Evolutionary conservation across 1,140 invertebrate genomes (phyloP).

Genomic region (Zaprionus tsacasi): DNA sequence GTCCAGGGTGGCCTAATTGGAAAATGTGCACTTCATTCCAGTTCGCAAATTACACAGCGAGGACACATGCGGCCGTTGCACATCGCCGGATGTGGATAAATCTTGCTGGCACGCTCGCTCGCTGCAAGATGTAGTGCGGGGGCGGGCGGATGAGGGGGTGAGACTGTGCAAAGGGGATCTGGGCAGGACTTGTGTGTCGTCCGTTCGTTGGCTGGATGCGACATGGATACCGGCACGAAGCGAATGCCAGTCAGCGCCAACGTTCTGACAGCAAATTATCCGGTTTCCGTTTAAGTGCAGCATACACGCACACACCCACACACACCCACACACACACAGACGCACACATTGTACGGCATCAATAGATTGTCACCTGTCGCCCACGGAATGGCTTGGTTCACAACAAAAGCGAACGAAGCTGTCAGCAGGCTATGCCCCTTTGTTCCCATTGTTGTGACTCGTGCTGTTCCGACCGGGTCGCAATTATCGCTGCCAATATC

Average conservation of each 20-base stretch:
- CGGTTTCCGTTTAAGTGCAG: constrained; percentile 38
- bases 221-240: constrained; percentile 4
- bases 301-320: background rate
- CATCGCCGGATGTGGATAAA: constrained; percentile 7
- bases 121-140: background rate
- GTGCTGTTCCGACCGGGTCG: constrained; percentile 9
- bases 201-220: background rate
- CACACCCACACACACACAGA: background rate
- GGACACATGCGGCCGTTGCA: background rate
- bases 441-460: constrained; percentile 15
- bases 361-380: constrained; percentile 17
- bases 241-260: constrained; percentile 5
- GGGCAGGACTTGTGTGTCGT: background rate
- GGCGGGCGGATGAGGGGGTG: background rate
- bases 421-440: constrained; percentile 3
- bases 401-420: constrained; percentile 26
- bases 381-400: background rate
- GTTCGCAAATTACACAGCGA: background rate
- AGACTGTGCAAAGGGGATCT: background rate
- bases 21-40: constrained; percentile 29
- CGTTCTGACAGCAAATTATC: constrained; percentile 40
- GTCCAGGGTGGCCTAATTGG: constrained; percentile 25
- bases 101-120: background rate
- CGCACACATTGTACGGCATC: constrained; percentile 19
- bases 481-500: constrained; percentile 26